Evolutionary conservation across 2,888 invertebrate species (phyloP).

Genomic region (Campopleginae sp.): DNA sequence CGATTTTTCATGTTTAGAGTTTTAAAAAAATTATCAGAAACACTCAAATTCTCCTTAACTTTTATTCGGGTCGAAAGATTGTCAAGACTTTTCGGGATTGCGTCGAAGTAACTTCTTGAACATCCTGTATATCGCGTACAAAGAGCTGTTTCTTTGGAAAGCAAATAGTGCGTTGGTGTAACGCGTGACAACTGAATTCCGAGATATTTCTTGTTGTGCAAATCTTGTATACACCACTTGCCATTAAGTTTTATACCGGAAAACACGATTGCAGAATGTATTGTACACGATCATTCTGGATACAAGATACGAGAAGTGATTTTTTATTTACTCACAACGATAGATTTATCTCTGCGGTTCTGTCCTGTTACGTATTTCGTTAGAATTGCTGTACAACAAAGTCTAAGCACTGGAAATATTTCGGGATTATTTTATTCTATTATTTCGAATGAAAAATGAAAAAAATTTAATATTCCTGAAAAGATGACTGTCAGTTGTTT

Average conservation of each 20-base stretch:
- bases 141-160: background rate
- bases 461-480: background rate
- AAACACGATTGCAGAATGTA: conserved; percentile 46
- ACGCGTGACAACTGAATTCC: conserved; percentile 63
- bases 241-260: conserved; percentile 34
- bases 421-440: background rate
- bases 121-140: background rate
- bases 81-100: background rate
- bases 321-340: conserved; percentile 11
- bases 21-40: background rate
- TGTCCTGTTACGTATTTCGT: background rate
- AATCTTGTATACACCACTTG: conserved; percentile 27
- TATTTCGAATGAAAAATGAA: background rate
- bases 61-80: background rate
- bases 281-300: conserved; percentile 36
- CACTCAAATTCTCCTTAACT: background rate
- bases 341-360: background rate
- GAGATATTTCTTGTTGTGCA: conserved; percentile 51
- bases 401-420: background rate
- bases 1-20: background rate
- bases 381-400: background rate
- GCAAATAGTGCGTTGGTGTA: conserved; percentile 59
- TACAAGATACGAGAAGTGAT: conserved; percentile 36
- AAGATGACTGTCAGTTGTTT: background rate
- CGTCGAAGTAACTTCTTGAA: background rate